Conservation (phyloP, 2,888 invertebrate species). For the Plemyria rubiginata region DNA sequence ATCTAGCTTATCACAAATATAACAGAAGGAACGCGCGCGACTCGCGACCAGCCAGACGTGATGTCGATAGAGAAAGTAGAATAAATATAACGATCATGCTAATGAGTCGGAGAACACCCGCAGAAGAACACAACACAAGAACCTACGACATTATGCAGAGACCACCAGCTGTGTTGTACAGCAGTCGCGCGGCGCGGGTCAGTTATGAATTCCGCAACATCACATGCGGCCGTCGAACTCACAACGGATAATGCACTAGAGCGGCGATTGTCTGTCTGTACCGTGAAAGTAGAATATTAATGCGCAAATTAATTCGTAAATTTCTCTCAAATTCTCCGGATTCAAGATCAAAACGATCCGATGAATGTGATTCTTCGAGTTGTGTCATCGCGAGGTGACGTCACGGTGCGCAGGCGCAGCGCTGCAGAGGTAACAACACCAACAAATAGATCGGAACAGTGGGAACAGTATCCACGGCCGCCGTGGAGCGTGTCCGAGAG, state of each 20-base stretch:
- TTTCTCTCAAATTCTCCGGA: constrained; percentile 7
- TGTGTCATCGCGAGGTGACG: no score
- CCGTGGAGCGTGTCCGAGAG: no score
- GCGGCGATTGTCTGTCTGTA: not conserved
- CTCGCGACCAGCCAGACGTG: no score
- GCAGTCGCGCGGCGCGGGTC: constrained; percentile 2
- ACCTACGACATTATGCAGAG: not conserved
- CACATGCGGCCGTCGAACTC: not conserved
- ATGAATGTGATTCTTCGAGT: no score
- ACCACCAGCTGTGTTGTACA: not conserved
- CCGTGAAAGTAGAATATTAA: constrained; percentile 12
- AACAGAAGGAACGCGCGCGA: no score
- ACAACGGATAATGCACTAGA: constrained; percentile 1
- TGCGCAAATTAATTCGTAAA: not conserved
- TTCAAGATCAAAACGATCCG: not conserved
- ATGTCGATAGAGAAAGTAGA: not conserved
- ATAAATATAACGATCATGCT: not conserved
- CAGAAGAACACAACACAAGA: not conserved
- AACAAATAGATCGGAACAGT: no score
- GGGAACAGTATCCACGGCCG: no score
- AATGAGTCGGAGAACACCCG: not conserved
- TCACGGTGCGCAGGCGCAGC: no score
- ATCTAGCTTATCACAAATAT: no score
- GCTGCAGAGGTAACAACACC: no score
- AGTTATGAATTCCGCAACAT: not conserved